These are phyloP conservation scores for Ariolimax columbianus DNA, from an alignment of 2,888 invertebrate genomes.

Conservation along the genomic window DNA sequence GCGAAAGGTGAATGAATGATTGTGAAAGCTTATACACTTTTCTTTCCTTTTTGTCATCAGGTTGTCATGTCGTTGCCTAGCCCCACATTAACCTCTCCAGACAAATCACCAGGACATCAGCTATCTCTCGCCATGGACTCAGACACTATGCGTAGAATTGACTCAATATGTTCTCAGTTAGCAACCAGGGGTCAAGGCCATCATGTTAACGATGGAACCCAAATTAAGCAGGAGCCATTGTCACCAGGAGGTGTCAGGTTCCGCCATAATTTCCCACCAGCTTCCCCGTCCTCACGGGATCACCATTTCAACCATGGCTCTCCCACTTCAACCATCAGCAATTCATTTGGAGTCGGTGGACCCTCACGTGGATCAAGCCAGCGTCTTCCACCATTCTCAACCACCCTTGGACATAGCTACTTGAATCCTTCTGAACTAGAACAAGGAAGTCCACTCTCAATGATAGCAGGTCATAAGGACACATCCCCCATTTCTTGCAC, in stretches of 20 bases:
- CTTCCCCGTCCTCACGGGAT: conserved; percentile 42
- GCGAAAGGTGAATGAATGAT: neutral
- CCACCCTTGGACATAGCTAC: conserved; percentile 40
- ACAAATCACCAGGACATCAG: conserved; percentile 47
- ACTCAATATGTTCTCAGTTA: conserved; percentile 66
- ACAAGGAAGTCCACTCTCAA: conserved; percentile 40
- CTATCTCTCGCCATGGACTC: conserved; percentile 42
- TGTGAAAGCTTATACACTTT: neutral
- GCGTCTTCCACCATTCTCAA: conserved; percentile 46
- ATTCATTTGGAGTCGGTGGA: conserved; percentile 21
- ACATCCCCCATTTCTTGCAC: conserved; percentile 36
- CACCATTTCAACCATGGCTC: conserved; percentile 47
- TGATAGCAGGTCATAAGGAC: conserved; percentile 42
- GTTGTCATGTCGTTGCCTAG: conserved; percentile 47
- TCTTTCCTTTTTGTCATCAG: neutral
- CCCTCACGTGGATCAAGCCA: conserved; percentile 44
- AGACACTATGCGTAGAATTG: conserved; percentile 61
- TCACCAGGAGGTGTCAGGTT: conserved; percentile 53
- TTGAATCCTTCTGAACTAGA: conserved; percentile 45
- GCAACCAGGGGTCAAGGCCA: conserved; percentile 54
- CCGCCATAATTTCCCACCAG: conserved; percentile 38
- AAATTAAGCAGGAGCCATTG: conserved; percentile 58
- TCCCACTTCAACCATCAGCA: conserved; percentile 53
- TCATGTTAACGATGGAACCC: neutral
- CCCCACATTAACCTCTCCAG: conserved; percentile 48